Base-by-base conservation (phyloP, 2,797 vertebrate genomes). In the Cirrhinus mrigala region DNA sequence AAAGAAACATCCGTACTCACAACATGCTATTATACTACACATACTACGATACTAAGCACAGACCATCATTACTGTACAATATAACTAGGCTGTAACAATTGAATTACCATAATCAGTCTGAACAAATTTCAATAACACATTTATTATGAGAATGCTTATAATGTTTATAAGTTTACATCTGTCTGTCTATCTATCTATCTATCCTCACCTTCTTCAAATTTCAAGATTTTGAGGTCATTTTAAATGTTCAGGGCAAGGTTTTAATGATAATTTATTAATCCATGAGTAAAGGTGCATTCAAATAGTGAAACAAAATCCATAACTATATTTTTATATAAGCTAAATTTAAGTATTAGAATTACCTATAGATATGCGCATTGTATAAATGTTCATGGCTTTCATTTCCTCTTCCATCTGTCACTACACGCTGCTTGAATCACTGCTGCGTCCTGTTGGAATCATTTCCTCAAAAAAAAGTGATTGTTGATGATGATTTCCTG, bases 381-480 rank as follows among this genome's bases (percentile, higher is more conserved):
- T 68, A 77, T n/a, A 56, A 69, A 70, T 44, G 33, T 22, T 22
- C 1, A 44, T 29, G 1, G 18, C 18, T 22, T 70, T n/a, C 20
- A 14, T 48, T 27, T 66, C 60, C 46, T 37, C 1, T 7, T 22
- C 3, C 6, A 6, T 40, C 27, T 24, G 58, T 66, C 50, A 50
- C 24, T 5, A 74, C n/a, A 16, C 33, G 46, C 50, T 22, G 7
- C 33, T 66, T 60, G 18, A 73, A 60, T 73, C 69, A 33, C 69
- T 48, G 11, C 11, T 71, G 37, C 2, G 0, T 44, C 37, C 27
- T 73, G 40, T 48, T 78, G 66, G 54, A 66, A 66, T 82, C 50
- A 86, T 85, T 88, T 88, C 87, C 85, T 85, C 4, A 29, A 3
- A 56, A 6, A 37, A 44, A 29, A 52, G 70, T 15, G 66, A 71